These are phyloP conservation scores for Carassius auratus DNA, from an alignment of 2,113 vertebrate species.

Conservation along the genomic window DNA sequence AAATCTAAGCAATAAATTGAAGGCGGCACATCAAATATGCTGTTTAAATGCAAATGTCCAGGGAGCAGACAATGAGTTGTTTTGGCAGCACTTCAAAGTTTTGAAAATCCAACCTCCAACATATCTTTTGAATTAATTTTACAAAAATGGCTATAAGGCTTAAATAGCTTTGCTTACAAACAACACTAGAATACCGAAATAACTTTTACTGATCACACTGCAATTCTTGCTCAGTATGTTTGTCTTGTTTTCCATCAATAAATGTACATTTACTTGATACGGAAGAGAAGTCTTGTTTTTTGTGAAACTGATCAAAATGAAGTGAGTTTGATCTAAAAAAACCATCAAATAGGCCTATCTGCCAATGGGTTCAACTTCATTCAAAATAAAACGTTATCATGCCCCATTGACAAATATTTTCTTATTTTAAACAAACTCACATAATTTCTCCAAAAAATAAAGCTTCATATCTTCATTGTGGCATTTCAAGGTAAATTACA, in stretches of 20 bases:
- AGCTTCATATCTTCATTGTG: too few relatives aligned
- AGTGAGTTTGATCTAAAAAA: neutral
- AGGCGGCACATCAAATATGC: neutral
- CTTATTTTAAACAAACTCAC: neutral
- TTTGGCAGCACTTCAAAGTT: neutral
- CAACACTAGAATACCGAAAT: neutral
- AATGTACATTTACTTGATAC: neutral
- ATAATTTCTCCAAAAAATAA: neutral
- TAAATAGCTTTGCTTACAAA: neutral
- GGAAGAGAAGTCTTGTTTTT: neutral
- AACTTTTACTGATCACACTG: neutral
- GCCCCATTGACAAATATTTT: neutral
- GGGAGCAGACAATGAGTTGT: neutral
- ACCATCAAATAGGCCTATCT: neutral
- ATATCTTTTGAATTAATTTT: neutral
- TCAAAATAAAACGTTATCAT: neutral
- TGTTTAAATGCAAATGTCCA: neutral
- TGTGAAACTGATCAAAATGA: neutral
- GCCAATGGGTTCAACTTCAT: neutral
- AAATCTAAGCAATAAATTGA: neutral
- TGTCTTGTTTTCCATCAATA: neutral
- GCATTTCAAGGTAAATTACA: neutral
- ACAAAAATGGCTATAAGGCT: neutral
- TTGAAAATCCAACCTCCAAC: neutral
- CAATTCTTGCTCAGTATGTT: neutral